Evolutionary conservation across 2,113 vertebrate species (phyloP), one percentile per base, ranked within the genome.

Genomic region (Arothron firmamentum): DNA sequence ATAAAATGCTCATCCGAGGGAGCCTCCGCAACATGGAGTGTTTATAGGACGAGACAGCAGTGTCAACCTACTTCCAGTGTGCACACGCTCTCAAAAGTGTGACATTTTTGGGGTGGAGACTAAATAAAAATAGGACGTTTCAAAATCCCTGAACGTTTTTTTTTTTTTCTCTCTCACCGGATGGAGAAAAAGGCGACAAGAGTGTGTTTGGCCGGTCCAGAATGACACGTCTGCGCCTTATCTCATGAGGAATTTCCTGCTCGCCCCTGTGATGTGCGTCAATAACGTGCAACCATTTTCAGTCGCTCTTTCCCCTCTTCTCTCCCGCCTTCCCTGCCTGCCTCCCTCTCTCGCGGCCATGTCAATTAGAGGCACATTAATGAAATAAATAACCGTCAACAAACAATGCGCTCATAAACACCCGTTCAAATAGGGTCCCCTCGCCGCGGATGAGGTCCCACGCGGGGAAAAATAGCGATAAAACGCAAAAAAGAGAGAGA

Each of bases 211-310:
- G 86, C 80, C 83, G 70, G 79, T 75, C 81, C 80, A 83, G 80
- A 47, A 88, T 90, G 90, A 90, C 89, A 89, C 82, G 87, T 88
- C 86, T 77, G 83, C 84, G 75, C 81, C 81, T 90, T 88, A 89
- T 90, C 86, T 86, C 64, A 57, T 65, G 83, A 87, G 88, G 87
- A 90, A 90, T 89, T 84, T 90, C 85, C 88, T 90, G 79, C 82
- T 81, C 77, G 80, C 74, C 82, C 83, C 79, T 83, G 55, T 87
- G 87, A 89, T 88, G 88, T 87, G 88, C 90, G 88, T 90, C 90
- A 92, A 88, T 87, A 90, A 88, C 85, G 89, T 85, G 88, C 89
- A 90, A 90, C 90, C 89, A 90, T 92, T 91, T 92, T 86, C 88
- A 89, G 81, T 77, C 81, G 84, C 85, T 86, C 87, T 84, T 74